Evolutionary conservation across 2,888 invertebrate species (phyloP).

Genomic region (Microctonus hyperodae): DNA sequence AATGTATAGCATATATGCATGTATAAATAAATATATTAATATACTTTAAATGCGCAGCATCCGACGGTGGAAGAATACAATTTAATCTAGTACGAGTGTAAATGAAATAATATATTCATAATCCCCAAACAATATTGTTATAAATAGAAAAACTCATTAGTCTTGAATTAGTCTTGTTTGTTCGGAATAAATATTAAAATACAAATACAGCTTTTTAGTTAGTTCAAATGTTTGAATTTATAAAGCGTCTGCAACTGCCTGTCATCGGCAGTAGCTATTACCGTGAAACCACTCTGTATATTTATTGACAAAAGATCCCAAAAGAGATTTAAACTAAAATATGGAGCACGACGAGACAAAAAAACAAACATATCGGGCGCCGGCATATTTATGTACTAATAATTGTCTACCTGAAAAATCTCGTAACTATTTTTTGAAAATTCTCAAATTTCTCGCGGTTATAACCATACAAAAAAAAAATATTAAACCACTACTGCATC

Average conservation of each 20-base stretch:
- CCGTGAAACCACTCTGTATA: background rate
- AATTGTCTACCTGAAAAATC: background rate
- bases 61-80: background rate
- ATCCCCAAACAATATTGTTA: background rate
- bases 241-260: background rate
- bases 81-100: background rate
- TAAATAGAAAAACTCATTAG: slow-evolving; percentile 46
- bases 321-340: slow-evolving; percentile 45
- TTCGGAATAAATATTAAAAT: slow-evolving; percentile 48
- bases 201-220: slow-evolving; percentile 46
- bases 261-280: background rate
- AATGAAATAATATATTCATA: background rate
- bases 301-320: slow-evolving; percentile 36
- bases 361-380: background rate
- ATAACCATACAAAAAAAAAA: background rate
- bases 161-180: slow-evolving; percentile 61
- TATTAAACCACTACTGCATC: too few species aligned
- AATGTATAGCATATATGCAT: too few species aligned
- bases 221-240: background rate
- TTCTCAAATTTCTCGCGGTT: background rate
- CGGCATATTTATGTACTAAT: background rate
- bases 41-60: background rate
- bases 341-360: slow-evolving; percentile 35
- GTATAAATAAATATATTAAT: background rate
- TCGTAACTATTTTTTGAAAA: background rate